phyloP scores from a whole-genome alignment of 2,797 vertebrate species.

The Thalassophryne amazonica region DNA sequence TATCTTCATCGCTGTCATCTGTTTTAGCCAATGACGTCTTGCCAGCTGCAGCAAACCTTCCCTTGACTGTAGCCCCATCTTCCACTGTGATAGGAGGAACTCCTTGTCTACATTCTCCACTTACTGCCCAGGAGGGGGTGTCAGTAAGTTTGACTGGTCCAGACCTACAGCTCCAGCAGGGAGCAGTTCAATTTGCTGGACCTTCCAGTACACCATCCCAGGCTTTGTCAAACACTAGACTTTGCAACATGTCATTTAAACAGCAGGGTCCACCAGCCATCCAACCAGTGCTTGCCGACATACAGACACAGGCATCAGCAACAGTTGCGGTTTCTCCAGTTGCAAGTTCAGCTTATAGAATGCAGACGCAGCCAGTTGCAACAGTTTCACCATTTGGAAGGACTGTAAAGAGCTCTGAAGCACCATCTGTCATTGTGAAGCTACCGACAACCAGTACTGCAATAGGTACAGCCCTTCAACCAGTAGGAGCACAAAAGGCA shows the following conservation, averaged over 20 bases:
- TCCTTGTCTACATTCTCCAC: slow-evolving; percentile 26
- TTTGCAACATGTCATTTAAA: slow-evolving; percentile 29
- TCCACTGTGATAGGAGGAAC: slow-evolving; percentile 12
- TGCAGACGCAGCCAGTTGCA: slow-evolving; percentile 70
- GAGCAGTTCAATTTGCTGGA: slow-evolving; percentile 26
- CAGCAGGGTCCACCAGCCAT: slow-evolving; percentile 30
- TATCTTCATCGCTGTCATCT: slow-evolving; percentile 31
- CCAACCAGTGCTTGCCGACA: slow-evolving; percentile 41
- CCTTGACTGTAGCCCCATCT: slow-evolving; percentile 6
- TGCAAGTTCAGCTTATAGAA: slow-evolving; percentile 52
- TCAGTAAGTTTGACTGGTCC: slow-evolving; percentile 17
- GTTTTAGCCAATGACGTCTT: slow-evolving; percentile 19
- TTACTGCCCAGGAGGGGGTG: slow-evolving; percentile 37
- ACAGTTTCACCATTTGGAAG: slow-evolving; percentile 76
- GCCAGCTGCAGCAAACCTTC: slow-evolving; percentile 13
- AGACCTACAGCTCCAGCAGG: slow-evolving; percentile 29
- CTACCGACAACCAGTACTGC: slow-evolving; percentile 54
- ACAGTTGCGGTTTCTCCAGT: slow-evolving; percentile 61
- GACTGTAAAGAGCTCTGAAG: slow-evolving; percentile 63
- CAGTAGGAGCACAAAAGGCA: slow-evolving; percentile 34
- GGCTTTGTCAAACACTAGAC: slow-evolving; percentile 33
- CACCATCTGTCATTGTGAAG: slow-evolving; percentile 49
- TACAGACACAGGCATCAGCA: slow-evolving; percentile 54
- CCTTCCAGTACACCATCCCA: slow-evolving; percentile 37
- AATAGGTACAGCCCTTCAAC: slow-evolving; percentile 50